Evolutionary conservation across 1,140 invertebrate genomes (phyloP).

Genomic region (Teleogryllus occipitalis): DNA sequence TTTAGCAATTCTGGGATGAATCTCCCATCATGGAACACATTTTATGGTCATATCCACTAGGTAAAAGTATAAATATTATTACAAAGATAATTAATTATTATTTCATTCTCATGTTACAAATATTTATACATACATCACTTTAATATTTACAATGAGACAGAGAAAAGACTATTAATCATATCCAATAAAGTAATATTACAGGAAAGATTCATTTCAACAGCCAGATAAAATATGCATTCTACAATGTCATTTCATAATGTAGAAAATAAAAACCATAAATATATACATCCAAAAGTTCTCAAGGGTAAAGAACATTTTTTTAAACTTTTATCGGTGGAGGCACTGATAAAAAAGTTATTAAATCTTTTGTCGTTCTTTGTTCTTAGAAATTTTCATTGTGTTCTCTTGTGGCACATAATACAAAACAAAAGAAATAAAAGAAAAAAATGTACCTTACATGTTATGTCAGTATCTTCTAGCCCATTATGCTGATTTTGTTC

Average conservation of each 20-base stretch:
- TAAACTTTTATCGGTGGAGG: slow-evolving; percentile 18
- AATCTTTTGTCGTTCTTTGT: background rate
- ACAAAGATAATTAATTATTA: slow-evolving; percentile 23
- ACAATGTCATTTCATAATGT: slow-evolving; percentile 14
- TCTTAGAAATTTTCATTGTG: background rate
- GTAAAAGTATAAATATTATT: slow-evolving; percentile 24
- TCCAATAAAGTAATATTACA: slow-evolving; percentile 16
- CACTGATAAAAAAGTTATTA: slow-evolving; percentile 20
- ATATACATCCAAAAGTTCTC: slow-evolving; percentile 20
- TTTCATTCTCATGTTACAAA: slow-evolving; percentile 23
- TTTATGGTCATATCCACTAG: slow-evolving; percentile 20
- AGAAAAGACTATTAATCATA: slow-evolving; percentile 14
- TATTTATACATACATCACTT: slow-evolving; percentile 22
- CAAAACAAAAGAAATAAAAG: slow-evolving; percentile 8
- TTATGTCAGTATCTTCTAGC: background rate
- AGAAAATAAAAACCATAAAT: slow-evolving; percentile 22
- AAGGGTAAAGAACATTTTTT: slow-evolving; percentile 15
- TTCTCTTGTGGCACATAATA: background rate
- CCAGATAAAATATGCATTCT: slow-evolving; percentile 21
- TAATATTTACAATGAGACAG: slow-evolving; percentile 20
- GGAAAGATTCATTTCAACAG: slow-evolving; percentile 19
- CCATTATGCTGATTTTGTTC: background rate
- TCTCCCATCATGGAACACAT: slow-evolving; percentile 21
- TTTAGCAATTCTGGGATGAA: slow-evolving; percentile 21
- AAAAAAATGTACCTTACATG: background rate